A percentile compares a stretch with the other conserved stretches of the same genome.
These are phyloP conservation scores for Zygaena filipendulae DNA, from an alignment of 2,888 invertebrate species.

Conservation along the genomic window DNA sequence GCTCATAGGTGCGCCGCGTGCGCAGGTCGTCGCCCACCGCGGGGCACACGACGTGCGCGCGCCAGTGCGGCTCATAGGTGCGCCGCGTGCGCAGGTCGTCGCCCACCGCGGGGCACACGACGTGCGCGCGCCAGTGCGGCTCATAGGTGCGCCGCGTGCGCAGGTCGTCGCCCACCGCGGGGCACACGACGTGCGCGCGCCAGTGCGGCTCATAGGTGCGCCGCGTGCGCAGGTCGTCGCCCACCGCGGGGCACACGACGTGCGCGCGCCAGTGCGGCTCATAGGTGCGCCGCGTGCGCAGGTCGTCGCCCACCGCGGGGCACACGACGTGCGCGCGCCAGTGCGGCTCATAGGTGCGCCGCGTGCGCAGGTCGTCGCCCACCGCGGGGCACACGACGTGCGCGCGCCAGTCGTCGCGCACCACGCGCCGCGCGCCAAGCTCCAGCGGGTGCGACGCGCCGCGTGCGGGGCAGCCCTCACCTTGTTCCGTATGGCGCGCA, in stretches of 20 bases:
- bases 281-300: constrained; percentile 89
- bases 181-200: constrained; percentile 80
- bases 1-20: constrained; percentile 93
- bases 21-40: constrained; percentile 91
- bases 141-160: constrained; percentile 93
- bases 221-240: constrained; percentile 93
- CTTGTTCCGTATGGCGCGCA: too few species aligned
- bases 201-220: too few species aligned
- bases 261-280: constrained; percentile 79
- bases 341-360: too few species aligned
- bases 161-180: constrained; percentile 88
- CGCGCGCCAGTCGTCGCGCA: constrained; percentile 86
- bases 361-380: constrained; percentile 90
- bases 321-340: too few species aligned
- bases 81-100: constrained; percentile 91
- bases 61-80: constrained; percentile 99
- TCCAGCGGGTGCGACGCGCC: constrained; percentile 80
- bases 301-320: constrained; percentile 89
- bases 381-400: constrained; percentile 86
- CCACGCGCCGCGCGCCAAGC: constrained; percentile 71
- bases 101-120: constrained; percentile 84
- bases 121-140: constrained; percentile 88
- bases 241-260: constrained; percentile 74
- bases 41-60: constrained; percentile 79
- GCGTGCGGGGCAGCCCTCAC: too few species aligned